A percentile compares a stretch with the other conserved stretches of the same genome.
These are phyloP conservation scores for Hirtodrosophila cameraria DNA, from an alignment of 2,888 invertebrate species.

Conservation along the genomic window DNA sequence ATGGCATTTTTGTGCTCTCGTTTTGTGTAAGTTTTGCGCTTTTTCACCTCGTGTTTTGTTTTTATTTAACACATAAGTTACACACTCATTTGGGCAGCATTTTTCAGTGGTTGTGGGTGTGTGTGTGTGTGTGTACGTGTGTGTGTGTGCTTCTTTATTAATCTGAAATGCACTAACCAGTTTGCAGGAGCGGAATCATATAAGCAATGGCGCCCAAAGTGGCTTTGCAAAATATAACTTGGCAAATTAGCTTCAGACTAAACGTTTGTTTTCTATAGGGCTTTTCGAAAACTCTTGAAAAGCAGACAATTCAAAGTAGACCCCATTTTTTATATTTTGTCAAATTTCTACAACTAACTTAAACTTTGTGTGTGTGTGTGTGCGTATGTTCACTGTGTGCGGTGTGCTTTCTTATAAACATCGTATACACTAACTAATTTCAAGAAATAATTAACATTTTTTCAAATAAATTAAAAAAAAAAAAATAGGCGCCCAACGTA, in stretches of 20 bases:
- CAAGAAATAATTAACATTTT: no score
- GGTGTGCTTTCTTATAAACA: no score
- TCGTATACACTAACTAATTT: no score
- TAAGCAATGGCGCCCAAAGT: conserved; percentile 8
- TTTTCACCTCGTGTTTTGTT: conserved; percentile 22
- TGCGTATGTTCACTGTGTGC: no score
- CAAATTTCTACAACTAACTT: no score
- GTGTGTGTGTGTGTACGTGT: conserved; percentile 20
- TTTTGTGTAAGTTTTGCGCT: conserved; percentile 43
- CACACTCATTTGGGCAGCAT: conserved; percentile 25
- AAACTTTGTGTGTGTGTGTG: no score
- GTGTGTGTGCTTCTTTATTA: conserved; percentile 41
- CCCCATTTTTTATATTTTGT: no score
- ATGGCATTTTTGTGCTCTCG: conserved; percentile 46
- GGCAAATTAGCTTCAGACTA: not conserved
- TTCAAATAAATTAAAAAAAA: no score
- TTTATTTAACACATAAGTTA: conserved; percentile 38
- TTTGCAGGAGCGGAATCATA: conserved; percentile 6
- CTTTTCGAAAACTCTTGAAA: not conserved
- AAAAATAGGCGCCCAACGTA: no score
- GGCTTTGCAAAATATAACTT: not conserved
- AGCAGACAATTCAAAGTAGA: no score
- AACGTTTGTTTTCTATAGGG: not conserved
- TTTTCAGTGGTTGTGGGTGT: not conserved
- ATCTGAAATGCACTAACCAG: conserved; percentile 32